Conservation (phyloP, 2,888 invertebrate genomes). For the Archaeoteleia sp. region DNA sequence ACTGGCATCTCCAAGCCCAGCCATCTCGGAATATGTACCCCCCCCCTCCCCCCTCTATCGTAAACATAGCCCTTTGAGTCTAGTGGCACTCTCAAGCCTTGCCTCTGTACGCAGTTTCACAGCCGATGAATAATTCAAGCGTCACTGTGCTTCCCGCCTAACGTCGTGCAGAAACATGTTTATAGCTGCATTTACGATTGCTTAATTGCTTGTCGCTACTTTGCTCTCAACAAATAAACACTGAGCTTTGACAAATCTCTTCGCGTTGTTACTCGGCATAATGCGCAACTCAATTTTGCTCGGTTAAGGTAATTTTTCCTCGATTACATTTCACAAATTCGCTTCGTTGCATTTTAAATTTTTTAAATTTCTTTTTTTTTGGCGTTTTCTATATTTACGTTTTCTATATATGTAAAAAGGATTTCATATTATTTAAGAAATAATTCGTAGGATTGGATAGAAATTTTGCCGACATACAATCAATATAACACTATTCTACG, state of each 20-base stretch:
- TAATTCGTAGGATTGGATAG: too few relatives aligned
- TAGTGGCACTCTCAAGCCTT: constrained; percentile 14
- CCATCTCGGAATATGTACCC: constrained; percentile 12
- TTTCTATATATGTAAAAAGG: too few relatives aligned
- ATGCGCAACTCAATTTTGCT: constrained; percentile 9
- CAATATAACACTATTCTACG: too few relatives aligned
- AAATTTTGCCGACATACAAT: too few relatives aligned
- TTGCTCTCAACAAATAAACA: constrained; percentile 26
- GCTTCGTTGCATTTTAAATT: neutral
- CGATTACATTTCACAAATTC: too few relatives aligned
- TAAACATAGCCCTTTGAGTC: constrained; percentile 33
- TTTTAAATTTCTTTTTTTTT: neutral
- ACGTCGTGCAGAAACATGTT: constrained; percentile 18
- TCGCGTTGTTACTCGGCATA: constrained; percentile 8
- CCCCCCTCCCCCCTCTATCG: neutral
- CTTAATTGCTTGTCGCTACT: constrained; percentile 29
- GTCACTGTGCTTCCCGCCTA: constrained; percentile 13
- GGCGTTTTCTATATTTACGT: too few relatives aligned
- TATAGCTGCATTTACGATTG: constrained; percentile 21
- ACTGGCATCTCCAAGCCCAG: constrained; percentile 1
- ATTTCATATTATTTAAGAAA: too few relatives aligned
- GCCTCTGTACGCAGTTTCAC: constrained; percentile 22
- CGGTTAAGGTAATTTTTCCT: neutral
- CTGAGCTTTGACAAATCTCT: constrained; percentile 18
- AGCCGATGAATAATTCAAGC: constrained; percentile 37